These are phyloP conservation scores for Pogonocichla stellata DNA, from an alignment of 2,113 vertebrate species.

Conservation along the genomic window DNA sequence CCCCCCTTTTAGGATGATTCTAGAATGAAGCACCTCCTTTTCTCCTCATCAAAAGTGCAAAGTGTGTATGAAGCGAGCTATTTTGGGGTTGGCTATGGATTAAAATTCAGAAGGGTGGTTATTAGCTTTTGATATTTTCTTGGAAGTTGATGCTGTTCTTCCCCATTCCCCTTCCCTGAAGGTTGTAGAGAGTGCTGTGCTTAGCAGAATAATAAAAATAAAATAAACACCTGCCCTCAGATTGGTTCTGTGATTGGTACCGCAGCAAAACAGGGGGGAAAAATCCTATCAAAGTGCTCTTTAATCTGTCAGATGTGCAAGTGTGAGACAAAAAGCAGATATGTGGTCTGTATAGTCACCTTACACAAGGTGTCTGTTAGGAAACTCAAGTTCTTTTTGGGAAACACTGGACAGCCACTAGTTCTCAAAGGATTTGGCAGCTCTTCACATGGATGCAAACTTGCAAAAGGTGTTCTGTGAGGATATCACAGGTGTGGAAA, in stretches of 20 bases:
- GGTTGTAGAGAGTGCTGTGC: slow-evolving; percentile 85
- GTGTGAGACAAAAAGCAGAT: neutral
- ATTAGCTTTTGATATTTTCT: slow-evolving; percentile 75
- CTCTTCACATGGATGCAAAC: neutral
- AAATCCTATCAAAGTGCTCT: neutral
- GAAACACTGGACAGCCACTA: neutral
- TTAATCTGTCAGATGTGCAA: neutral
- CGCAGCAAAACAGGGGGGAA: neutral
- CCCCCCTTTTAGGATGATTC: neutral
- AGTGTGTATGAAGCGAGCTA: neutral
- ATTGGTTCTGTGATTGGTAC: slow-evolving; percentile 81
- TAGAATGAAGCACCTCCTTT: neutral
- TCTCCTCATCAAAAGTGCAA: neutral
- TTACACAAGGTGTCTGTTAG: neutral
- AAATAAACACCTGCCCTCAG: slow-evolving; percentile 68
- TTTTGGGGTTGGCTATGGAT: slow-evolving; percentile 14
- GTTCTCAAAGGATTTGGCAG: neutral
- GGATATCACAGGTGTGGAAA: fast-evolving
- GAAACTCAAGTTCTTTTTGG: neutral
- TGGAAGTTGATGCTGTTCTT: slow-evolving; percentile 70
- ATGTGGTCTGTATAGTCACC: neutral
- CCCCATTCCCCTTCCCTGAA: slow-evolving; percentile 72
- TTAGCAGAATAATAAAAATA: slow-evolving; percentile 85
- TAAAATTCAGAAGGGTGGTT: slow-evolving; percentile 63
- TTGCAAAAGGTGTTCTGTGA: neutral